Evolutionary conservation across 92 coral and sea anemone species (phyloP), one percentile per base, ranked within the genome.

Genomic region (Siderastrea radians): DNA sequence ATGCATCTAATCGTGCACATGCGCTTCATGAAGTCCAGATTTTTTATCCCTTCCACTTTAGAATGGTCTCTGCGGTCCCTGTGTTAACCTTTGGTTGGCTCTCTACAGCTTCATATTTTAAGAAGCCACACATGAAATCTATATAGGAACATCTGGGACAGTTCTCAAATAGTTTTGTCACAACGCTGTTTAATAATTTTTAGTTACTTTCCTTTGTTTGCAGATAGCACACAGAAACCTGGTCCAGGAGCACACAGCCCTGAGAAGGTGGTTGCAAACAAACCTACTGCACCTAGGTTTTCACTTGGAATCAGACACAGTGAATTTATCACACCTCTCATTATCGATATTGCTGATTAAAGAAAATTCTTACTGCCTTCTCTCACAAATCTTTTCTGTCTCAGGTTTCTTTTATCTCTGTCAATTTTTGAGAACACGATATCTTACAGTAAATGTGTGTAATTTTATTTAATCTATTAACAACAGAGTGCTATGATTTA

Each of bases 241-340:
- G 99, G 99, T 6, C 99, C 99, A n/a, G 99, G 99, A n/a, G 98
- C 98, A 11, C 98, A 97, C 95, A 95, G 99, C 88, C 99, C 99
- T 75, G 99, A 97, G 94, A 94, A 97, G 75, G 98, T 95, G 51
- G 86, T 83, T 48, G 90, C 90, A 72, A 97, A 90, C 89, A 97
- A 95, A 85, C 64, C 77, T 3, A 66, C 55, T 8, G 95, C 96
- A 14, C 97, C 99, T 1, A 83, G 95, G 3, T 91, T 87, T 80
- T 97, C 98, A 66, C 95, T 97, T 81, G 99, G 99, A 65, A 97
- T 97, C 45, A 95, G 98, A 46, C 99, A 97, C 89, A 96, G 98
- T 48, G 98, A 95, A 92, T 97, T 90, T 70, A 92, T 96, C 75
- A 90, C 95, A 67, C 99, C 99, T 2, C 98, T 97, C 11, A 97